Evolutionary conservation across 2,113 vertebrate genomes (phyloP).

Genomic region (Phocoena sinus): DNA sequence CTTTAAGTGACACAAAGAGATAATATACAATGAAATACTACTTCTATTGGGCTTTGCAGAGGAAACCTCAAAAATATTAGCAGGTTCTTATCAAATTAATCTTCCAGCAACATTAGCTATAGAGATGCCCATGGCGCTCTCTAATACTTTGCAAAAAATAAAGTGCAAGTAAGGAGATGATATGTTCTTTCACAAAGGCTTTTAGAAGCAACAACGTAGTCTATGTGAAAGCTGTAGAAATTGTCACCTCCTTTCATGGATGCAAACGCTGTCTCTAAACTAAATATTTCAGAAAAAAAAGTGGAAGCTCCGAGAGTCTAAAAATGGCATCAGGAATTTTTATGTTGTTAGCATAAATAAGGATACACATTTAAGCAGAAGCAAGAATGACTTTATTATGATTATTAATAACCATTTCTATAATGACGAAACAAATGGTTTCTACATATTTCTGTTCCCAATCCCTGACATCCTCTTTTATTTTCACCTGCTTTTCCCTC

Average conservation of each 20-base stretch:
- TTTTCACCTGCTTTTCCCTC: background rate
- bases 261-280: background rate
- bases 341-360: background rate
- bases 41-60: background rate
- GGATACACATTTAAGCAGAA: background rate
- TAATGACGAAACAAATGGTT: background rate
- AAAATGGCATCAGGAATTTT: background rate
- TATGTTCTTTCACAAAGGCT: background rate
- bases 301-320: background rate
- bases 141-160: background rate
- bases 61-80: background rate
- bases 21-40: background rate
- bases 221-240: background rate
- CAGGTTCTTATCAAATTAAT: background rate
- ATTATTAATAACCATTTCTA: background rate
- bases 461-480: background rate
- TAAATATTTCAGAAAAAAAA: constrained; percentile 3
- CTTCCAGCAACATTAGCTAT: background rate
- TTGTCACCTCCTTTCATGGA: background rate
- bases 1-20: background rate
- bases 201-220: background rate
- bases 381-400: background rate
- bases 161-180: background rate
- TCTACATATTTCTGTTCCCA: background rate
- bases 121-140: background rate